Conservation (phyloP, 37 sponge, comb jelly and placozoan genomes). For the Chondrosia reniformis region DNA sequence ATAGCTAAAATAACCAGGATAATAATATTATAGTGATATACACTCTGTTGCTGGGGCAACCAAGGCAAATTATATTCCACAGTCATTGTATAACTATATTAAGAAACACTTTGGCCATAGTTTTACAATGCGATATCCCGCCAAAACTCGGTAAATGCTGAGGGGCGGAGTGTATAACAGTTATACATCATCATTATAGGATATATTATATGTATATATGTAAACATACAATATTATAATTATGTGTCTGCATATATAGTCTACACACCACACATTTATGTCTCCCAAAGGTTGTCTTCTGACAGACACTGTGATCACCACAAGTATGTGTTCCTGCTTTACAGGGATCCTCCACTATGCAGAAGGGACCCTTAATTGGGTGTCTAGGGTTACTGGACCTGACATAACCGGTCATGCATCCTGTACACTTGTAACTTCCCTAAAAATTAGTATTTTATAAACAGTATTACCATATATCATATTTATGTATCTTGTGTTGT, state of each 20-base stretch:
- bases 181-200: background rate
- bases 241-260: background rate
- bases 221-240: background rate
- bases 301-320: constrained; percentile 49
- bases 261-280: constrained; percentile 50
- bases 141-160: too few relatives aligned
- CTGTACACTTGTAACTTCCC: constrained; percentile 70
- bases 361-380: constrained; percentile 24
- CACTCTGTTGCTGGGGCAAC: too few relatives aligned
- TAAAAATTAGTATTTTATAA: too few relatives aligned
- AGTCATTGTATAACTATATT: too few relatives aligned
- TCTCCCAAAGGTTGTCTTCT: constrained; percentile 44
- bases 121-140: too few relatives aligned
- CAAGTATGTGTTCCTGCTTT: constrained; percentile 61
- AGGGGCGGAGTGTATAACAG: too few relatives aligned
- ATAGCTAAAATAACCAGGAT: too few relatives aligned
- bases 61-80: too few relatives aligned
- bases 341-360: constrained; percentile 76
- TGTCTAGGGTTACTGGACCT: constrained; percentile 6
- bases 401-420: constrained; percentile 70
- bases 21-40: too few relatives aligned
- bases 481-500: too few relatives aligned
- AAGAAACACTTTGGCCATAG: too few relatives aligned
- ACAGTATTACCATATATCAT: too few relatives aligned
- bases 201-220: background rate